Evolutionary conservation across 1,140 invertebrate genomes (phyloP), one percentile per base, ranked within the genome.

Genomic region (Brachionus asplanchnoidis): DNA sequence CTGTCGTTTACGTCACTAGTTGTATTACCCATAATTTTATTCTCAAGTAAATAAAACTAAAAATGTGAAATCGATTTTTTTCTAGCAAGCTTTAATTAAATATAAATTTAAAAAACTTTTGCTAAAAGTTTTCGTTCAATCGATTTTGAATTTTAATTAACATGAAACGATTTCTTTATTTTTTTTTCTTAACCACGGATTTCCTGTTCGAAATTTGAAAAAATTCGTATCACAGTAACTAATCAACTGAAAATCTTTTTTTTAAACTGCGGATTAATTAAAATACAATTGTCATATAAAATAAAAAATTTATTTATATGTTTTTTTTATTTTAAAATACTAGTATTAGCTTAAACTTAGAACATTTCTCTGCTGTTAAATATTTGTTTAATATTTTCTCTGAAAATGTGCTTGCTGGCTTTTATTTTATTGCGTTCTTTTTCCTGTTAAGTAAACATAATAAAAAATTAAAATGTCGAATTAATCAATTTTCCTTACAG

Each of bases 1-100:
- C 82, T 73, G 23, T 68, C 82, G 32, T 68, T 73, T 11, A 84
- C 82, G 23, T 84, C 82, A 73, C 82, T 84, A 3, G 82, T 84
- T 1, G 82, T 70, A 50, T 84, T 84, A n/a, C 82, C 82, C 82
- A 84, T 84, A 44, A 0, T 75, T 20, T 36, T 7, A 20, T 44
- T 42, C 20, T 46, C 17, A 7, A 46, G 14, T 46, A 46, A 46
- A 17, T 75, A 17, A 17, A 17, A n/a, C 2, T 3, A 40, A 36
- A 42, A 75, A 40, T 44, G 6, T 2, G 26, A 75, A 75, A 75
- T 75, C 70, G 40, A 75, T 75, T 42, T 42, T 32, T 42, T 42
- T 44, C 8, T 1, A 68, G 12, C 26, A 66, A 32, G 17, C 11
- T 66, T 23, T 17, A 26, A 32, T 66, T 17, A 26, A 20, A 66